These are phyloP conservation scores for Dolichallabes microphthalmus DNA, from an alignment of 2,113 vertebrate genomes.

Conservation along the genomic window DNA sequence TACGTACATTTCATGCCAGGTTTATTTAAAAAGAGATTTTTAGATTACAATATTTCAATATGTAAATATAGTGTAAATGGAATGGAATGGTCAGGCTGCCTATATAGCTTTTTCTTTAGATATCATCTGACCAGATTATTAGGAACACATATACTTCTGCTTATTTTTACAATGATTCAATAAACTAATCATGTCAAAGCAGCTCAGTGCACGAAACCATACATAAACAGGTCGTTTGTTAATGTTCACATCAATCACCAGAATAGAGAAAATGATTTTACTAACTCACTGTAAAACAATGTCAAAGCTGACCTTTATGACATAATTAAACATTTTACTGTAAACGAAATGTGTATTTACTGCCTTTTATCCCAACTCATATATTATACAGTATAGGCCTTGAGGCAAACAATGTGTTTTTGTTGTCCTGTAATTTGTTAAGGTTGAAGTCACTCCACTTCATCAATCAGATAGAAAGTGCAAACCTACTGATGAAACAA, in stretches of 20 bases:
- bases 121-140: not conserved
- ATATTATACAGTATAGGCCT: constrained; percentile 2
- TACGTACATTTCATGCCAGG: not conserved
- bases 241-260: not conserved
- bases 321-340: not conserved
- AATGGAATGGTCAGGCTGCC: not conserved
- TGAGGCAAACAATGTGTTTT: not conserved
- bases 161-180: not conserved
- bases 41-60: not conserved
- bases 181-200: not conserved
- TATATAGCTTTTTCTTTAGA: not conserved
- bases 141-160: not conserved
- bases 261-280: not conserved
- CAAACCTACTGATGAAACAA: not conserved
- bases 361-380: not conserved
- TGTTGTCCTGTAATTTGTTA: constrained; percentile 10
- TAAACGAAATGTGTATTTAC: constrained; percentile 3
- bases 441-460: constrained; percentile 9
- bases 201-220: not conserved
- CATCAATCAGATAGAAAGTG: not conserved
- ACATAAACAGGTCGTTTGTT: not conserved
- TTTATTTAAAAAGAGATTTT: not conserved
- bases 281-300: not conserved
- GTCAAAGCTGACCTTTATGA: not conserved
- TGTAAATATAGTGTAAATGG: not conserved